phyloP scores from a whole-genome alignment of 35 echinoderm and acorn worm genomes.

The Patiria miniata region DNA sequence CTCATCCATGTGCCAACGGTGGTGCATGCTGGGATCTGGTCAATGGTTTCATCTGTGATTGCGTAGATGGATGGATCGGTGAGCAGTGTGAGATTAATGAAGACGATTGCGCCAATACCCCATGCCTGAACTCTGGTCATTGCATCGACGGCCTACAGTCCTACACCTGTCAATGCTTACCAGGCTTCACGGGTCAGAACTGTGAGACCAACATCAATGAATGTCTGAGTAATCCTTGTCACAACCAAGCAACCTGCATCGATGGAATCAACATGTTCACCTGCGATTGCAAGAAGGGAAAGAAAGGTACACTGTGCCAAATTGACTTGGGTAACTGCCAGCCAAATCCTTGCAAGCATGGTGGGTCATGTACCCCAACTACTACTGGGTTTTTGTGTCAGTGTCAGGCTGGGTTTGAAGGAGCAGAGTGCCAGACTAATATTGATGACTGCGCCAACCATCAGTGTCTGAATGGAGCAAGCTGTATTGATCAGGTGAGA shows the following conservation, averaged over 20 bases:
- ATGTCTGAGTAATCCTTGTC: slow-evolving; percentile 52
- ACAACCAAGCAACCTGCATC: slow-evolving; percentile 41
- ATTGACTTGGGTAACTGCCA: slow-evolving; percentile 27
- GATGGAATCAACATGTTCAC: slow-evolving; percentile 52
- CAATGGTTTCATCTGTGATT: no score
- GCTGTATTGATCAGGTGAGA: slow-evolving; percentile 23
- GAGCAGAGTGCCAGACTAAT: not conserved
- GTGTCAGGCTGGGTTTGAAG: slow-evolving; percentile 19
- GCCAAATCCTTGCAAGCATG: slow-evolving; percentile 39
- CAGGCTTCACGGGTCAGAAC: slow-evolving; percentile 52
- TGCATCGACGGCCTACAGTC: slow-evolving; percentile 29
- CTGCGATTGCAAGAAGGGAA: slow-evolving; percentile 28
- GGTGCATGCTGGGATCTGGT: no score
- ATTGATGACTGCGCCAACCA: not conserved
- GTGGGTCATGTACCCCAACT: not conserved
- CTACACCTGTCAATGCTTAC: slow-evolving; percentile 51
- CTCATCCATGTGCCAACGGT: no score
- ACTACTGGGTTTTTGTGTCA: not conserved
- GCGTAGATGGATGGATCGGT: no score
- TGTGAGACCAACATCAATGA: slow-evolving; percentile 54
- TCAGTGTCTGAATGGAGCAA: slow-evolving; percentile 19
- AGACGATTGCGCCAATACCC: no score
- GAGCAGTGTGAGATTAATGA: no score
- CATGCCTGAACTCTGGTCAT: no score
- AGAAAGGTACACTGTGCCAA: slow-evolving; percentile 47